Conservation (phyloP, 2,113 vertebrate genomes). For the Taurulus bubalis region DNA sequence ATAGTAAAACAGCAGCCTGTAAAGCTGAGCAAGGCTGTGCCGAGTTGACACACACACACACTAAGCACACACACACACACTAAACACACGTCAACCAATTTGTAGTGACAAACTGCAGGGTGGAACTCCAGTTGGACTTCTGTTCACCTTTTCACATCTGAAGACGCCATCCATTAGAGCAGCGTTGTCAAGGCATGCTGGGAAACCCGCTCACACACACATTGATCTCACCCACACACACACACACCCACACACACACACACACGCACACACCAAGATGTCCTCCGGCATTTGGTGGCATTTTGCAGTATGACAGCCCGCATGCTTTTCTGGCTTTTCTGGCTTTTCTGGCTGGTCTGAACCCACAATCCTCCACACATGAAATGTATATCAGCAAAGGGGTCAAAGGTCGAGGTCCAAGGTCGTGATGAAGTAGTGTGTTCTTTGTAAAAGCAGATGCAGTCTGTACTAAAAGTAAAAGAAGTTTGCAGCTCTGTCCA, state of each 20-base stretch:
- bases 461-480: too few relatives aligned
- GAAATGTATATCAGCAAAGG: too few relatives aligned
- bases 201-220: conserved; percentile 40
- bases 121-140: conserved; percentile 51
- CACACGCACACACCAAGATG: not conserved
- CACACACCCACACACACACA: conserved; percentile 5
- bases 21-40: not conserved
- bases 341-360: too few relatives aligned
- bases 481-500: too few relatives aligned
- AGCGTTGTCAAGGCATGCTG: conserved; percentile 51
- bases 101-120: conserved; percentile 63
- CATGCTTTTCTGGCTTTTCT: too few relatives aligned
- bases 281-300: too few relatives aligned
- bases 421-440: not conserved
- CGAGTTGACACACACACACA: conserved; percentile 5
- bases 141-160: conserved; percentile 62
- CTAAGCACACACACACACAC: conserved; percentile 28
- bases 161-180: conserved; percentile 59
- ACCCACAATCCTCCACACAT: not conserved
- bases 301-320: too few relatives aligned
- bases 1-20: not conserved
- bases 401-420: not conserved
- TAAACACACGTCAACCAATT: conserved; percentile 47
- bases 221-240: conserved; percentile 11
- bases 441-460: too few relatives aligned